Base-by-base conservation (phyloP, 2,113 vertebrate genomes). In the Tichodroma muraria region DNA sequence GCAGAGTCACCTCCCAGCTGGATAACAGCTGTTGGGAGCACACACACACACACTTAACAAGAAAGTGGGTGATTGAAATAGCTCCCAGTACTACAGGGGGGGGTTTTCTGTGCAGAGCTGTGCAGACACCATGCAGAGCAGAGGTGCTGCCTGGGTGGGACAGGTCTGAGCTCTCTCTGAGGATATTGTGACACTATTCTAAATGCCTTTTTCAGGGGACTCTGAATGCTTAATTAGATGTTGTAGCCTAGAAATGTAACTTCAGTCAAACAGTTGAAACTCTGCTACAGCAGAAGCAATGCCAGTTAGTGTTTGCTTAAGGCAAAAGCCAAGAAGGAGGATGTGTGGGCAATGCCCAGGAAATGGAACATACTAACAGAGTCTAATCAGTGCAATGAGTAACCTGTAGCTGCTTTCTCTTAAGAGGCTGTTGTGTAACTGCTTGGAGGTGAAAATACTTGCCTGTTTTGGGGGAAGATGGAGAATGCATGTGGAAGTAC, bases 101-200 rank as follows among this genome's bases (percentile, higher is more conserved):
- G 3, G 4, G 18, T 77, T 63, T 72, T 37, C 61, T 63, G 22
- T 18, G 9, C 64, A 70, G 52, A 59, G 57, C 25, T 85, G 31
- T 50, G 33, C 31, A 59, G 50, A 72, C 22, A 49, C 10, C 13
- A 6, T 7, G 10, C 33, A 81, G 73, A 45, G 10, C 37, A 31
- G 56, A 61, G 33, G 35, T 45, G 23, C 35, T n/a, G 44, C 15
- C 40, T 8, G 23, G 15, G 6, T n/a, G 24, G 19, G 28, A n/a
- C 16, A 4, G 7, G 21, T 9, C 63, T 1, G 0, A 5, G 61
- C n/a, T 53, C 30, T 44, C 20, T 33, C 17, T 11, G 5, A 73
- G 15, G 24, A 17, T 33, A 8, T 8, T 23, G 23, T 83, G 57
- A 30, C 24, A 10, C 6, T 44, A 5, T 54, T 66, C 8, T 14